A percentile compares a stretch with the other conserved stretches of the same genome.
Conservation (phyloP, 1,140 invertebrate species). For the Phymastichus coffea region DNA sequence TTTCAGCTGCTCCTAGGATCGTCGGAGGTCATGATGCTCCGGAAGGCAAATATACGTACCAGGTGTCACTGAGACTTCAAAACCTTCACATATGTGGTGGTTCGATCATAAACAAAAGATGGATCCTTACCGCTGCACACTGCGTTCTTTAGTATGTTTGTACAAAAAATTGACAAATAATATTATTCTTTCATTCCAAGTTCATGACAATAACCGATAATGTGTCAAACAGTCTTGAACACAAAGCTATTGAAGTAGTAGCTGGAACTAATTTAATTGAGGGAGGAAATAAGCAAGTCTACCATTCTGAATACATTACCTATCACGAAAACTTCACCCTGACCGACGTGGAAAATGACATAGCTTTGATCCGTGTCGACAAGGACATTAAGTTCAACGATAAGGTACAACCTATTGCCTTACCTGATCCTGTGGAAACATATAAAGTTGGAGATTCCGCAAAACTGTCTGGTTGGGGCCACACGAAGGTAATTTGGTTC, state of each 20-base stretch:
- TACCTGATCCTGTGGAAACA: constrained; percentile 29
- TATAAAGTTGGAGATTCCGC: constrained; percentile 18
- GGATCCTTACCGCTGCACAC: constrained; percentile 62
- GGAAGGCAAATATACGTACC: constrained; percentile 52
- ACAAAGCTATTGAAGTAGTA: constrained; percentile 42
- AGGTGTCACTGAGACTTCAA: constrained; percentile 48
- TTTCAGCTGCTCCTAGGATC: too few relatives aligned
- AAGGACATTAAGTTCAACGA: constrained; percentile 37
- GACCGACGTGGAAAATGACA: constrained; percentile 48
- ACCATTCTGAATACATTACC: constrained; percentile 46
- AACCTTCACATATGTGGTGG: constrained; percentile 60
- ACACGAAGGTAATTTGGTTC: constrained; percentile 35
- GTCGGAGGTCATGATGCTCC: constrained; percentile 39
- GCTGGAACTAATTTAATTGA: constrained; percentile 56
- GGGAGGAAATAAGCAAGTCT: constrained; percentile 47
- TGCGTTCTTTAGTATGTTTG: constrained; percentile 42
- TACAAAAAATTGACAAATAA: background rate
- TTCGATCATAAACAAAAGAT: constrained; percentile 56
- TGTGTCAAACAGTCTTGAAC: too few relatives aligned
- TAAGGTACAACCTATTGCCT: constrained; percentile 42
- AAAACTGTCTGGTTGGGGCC: constrained; percentile 57
- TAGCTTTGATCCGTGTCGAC: constrained; percentile 54
- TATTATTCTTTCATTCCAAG: background rate
- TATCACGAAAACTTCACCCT: constrained; percentile 47
- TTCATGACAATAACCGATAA: background rate